Evolutionary conservation across 2,888 invertebrate genomes (phyloP).

Genomic region (Campoletis raptor): DNA sequence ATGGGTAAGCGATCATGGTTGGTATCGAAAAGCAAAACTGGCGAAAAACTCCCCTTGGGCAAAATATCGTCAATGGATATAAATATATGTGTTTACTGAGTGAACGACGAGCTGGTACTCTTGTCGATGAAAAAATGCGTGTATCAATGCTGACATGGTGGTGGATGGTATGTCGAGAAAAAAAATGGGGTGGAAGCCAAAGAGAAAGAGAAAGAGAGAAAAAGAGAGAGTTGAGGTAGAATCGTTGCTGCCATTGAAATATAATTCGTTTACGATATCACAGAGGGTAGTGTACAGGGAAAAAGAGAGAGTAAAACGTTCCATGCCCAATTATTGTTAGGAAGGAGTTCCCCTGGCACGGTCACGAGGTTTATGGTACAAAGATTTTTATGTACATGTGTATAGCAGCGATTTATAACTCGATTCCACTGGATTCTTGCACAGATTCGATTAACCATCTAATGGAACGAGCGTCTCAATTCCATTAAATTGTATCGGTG

Average conservation of each 20-base stretch:
- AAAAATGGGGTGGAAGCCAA: not conserved
- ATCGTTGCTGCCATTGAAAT: conserved; percentile 59
- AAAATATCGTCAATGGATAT: not conserved
- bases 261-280: conserved; percentile 72
- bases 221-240: conserved; percentile 30
- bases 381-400: not conserved
- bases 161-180: not conserved
- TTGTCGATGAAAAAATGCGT: conserved; percentile 16
- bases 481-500: conserved; percentile 55
- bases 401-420: conserved; percentile 66
- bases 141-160: not conserved
- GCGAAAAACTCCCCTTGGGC: conserved; percentile 44
- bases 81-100: conserved; percentile 54
- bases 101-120: conserved; percentile 19
- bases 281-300: conserved; percentile 43
- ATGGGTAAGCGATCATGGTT: conserved; percentile 42
- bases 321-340: conserved; percentile 69
- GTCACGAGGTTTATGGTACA: conserved; percentile 48
- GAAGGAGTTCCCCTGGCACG: conserved; percentile 44
- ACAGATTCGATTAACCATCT: conserved; percentile 68
- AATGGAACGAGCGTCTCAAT: conserved; percentile 66
- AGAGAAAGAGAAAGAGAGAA: conserved; percentile 12
- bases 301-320: conserved; percentile 39
- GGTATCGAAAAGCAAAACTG: conserved; percentile 36
- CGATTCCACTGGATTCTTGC: conserved; percentile 69